A percentile compares a stretch with the other conserved stretches of the same genome.
Evolutionary conservation across 2,888 invertebrate species (phyloP).

Genomic region (Agelastica alni): DNA sequence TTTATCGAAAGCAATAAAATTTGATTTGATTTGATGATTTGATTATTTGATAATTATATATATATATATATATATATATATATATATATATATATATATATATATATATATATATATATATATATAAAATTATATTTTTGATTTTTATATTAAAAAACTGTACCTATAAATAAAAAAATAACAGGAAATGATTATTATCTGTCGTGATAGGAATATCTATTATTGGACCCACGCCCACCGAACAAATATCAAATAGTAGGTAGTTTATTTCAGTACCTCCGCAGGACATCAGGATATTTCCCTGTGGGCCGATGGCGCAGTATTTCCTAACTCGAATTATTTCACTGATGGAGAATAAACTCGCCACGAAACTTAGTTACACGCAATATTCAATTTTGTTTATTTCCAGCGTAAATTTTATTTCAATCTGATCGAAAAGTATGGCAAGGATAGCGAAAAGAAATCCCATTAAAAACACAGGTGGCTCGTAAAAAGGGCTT

Average conservation of each 20-base stretch:
- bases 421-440: slow-evolving; percentile 20
- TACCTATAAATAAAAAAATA: no score
- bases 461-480: background rate
- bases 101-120: no score
- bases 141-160: no score
- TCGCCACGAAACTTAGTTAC: slow-evolving; percentile 36
- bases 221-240: background rate
- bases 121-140: no score
- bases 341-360: slow-evolving; percentile 40
- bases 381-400: slow-evolving; percentile 36
- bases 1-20: no score
- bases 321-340: slow-evolving; percentile 24
- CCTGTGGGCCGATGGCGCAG: slow-evolving; percentile 38
- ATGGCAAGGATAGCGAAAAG: background rate
- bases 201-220: background rate
- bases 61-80: no score
- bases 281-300: slow-evolving; percentile 53
- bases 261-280: slow-evolving; percentile 48
- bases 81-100: no score
- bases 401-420: slow-evolving; percentile 26
- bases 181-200: background rate
- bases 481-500: no score
- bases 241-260: slow-evolving; percentile 39
- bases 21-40: no score
- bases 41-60: no score